Percentiles rank a stretch among this genome's conserved stretches.
These are phyloP conservation scores for Eristalis pertinax DNA, from an alignment of 2,888 invertebrate genomes.

Conservation along the genomic window DNA sequence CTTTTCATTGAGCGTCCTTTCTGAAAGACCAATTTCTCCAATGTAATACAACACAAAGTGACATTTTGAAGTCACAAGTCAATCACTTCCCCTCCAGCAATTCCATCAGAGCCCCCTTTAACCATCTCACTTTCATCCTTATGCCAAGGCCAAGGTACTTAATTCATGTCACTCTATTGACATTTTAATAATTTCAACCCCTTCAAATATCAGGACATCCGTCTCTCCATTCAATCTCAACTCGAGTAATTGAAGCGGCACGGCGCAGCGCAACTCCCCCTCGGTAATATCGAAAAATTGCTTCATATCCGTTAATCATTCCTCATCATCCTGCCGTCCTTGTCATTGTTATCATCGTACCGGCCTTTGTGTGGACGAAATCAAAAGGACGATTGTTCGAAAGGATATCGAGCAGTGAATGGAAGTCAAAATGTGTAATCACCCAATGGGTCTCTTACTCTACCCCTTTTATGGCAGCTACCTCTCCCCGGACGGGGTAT, in stretches of 20 bases:
- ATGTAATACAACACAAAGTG: background rate
- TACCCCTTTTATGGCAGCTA: slow-evolving; percentile 56
- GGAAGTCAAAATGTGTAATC: slow-evolving; percentile 39
- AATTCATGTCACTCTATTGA: background rate
- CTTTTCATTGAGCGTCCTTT: background rate
- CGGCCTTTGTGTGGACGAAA: slow-evolving; percentile 56
- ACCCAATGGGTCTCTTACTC: slow-evolving; percentile 4
- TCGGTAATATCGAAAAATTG: slow-evolving; percentile 42
- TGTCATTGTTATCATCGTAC: slow-evolving; percentile 29
- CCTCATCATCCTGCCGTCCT: slow-evolving; percentile 41
- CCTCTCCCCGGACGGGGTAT: slow-evolving; percentile 29
- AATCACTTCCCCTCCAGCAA: background rate
- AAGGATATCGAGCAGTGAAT: slow-evolving; percentile 24
- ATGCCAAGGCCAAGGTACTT: background rate
- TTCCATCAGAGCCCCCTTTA: background rate
- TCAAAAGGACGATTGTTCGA: slow-evolving; percentile 53
- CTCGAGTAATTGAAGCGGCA: slow-evolving; percentile 52
- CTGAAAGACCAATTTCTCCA: background rate
- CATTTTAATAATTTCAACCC: background rate
- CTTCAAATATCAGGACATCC: background rate
- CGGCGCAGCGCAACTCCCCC: slow-evolving; percentile 24
- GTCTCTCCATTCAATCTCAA: background rate
- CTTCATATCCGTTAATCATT: slow-evolving; percentile 61
- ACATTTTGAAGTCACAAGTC: background rate
- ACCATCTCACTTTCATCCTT: background rate